Percentiles rank a stretch among this genome's conserved stretches.
Evolutionary conservation across 35 echinoderm and acorn worm species (phyloP).

Genomic region (Acanthaster planci): DNA sequence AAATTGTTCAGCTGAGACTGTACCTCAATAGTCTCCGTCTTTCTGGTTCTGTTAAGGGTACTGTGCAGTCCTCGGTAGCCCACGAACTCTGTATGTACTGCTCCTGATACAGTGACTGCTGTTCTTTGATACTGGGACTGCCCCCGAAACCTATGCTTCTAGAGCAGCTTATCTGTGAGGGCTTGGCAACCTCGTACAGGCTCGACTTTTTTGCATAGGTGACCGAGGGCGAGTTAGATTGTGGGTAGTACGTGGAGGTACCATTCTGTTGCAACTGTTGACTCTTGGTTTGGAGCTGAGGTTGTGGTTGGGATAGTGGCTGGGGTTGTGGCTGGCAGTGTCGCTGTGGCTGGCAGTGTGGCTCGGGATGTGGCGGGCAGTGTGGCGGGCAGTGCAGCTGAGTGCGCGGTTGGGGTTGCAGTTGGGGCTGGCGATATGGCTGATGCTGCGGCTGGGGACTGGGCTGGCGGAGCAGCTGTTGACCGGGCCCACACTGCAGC

Average conservation of each 20-base stretch:
- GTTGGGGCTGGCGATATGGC: background rate
- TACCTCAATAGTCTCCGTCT: conserved; percentile 11
- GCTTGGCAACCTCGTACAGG: background rate
- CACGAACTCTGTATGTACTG: background rate
- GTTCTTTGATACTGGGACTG: background rate
- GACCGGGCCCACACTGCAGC: background rate
- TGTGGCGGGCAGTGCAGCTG: background rate
- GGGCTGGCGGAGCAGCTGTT: too few relatives aligned
- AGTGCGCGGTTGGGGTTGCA: background rate
- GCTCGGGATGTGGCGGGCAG: background rate
- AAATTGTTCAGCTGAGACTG: background rate
- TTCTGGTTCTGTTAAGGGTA: background rate
- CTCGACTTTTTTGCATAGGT: background rate
- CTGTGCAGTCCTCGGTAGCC: background rate
- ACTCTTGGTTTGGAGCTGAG: background rate
- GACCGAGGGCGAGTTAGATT: background rate
- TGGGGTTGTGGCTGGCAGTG: background rate
- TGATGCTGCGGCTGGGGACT: too few relatives aligned
- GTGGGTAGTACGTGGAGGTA: background rate
- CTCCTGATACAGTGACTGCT: background rate
- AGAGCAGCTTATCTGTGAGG: background rate
- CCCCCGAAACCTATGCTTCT: background rate
- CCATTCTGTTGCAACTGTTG: too few relatives aligned
- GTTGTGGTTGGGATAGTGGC: background rate
- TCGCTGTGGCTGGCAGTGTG: background rate